Conservation (phyloP, 2,888 invertebrate species). For the Cephus pulcher region DNA sequence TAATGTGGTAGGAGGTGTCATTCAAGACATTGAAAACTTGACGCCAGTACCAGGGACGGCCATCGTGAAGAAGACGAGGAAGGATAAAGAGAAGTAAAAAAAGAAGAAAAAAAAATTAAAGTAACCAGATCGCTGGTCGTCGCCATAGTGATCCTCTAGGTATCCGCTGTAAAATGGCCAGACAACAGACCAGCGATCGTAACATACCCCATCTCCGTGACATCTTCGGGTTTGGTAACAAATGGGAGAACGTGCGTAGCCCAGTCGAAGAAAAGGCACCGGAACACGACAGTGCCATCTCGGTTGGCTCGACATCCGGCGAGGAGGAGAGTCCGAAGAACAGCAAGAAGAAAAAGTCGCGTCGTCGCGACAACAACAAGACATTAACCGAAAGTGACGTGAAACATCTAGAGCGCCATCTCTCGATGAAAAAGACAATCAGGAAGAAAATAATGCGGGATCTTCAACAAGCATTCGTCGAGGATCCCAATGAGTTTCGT, state of each 20-base stretch:
- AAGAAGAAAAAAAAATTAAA: background rate
- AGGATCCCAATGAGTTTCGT: slow-evolving; percentile 79
- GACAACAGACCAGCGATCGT: slow-evolving; percentile 74
- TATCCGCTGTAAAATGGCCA: slow-evolving; percentile 43
- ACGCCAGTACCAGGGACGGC: background rate
- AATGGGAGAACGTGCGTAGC: slow-evolving; percentile 54
- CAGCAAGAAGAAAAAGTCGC: slow-evolving; percentile 72
- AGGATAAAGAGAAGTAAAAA: slow-evolving; percentile 14
- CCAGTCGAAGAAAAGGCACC: slow-evolving; percentile 58
- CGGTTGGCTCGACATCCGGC: slow-evolving; percentile 64
- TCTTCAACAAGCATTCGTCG: slow-evolving; percentile 80
- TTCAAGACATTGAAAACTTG: background rate
- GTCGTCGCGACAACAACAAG: slow-evolving; percentile 78
- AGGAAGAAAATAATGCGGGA: slow-evolving; percentile 88
- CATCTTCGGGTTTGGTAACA: slow-evolving; percentile 75
- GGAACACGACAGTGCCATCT: slow-evolving; percentile 65
- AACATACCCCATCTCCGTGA: slow-evolving; percentile 83
- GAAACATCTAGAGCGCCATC: slow-evolving; percentile 81
- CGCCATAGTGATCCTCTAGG: background rate
- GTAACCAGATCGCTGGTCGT: background rate
- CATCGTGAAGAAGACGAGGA: background rate
- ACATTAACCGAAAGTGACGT: slow-evolving; percentile 76
- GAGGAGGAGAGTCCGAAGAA: slow-evolving; percentile 66
- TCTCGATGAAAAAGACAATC: slow-evolving; percentile 90
- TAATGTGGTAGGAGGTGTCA: background rate